Conservation (phyloP, 53 echinoderm and acorn worm genomes). For the Hippasteria phrygiana region DNA sequence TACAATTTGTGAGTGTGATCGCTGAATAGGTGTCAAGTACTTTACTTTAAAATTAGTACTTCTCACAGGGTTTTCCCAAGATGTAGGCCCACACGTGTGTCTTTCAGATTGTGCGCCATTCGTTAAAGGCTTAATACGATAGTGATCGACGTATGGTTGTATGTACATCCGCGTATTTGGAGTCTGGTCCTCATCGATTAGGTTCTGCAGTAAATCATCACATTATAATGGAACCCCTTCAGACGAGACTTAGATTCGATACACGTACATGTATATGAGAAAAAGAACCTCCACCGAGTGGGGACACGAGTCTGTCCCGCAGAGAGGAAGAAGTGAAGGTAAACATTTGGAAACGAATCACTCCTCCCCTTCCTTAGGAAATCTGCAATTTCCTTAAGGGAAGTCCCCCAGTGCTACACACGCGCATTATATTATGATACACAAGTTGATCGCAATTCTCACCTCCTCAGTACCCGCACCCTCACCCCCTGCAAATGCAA, state of each 20-base stretch:
- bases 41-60: too few species aligned
- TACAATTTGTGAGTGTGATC: too few species aligned
- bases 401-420: conserved; percentile 7
- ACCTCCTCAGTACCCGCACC: not conserved
- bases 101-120: too few species aligned
- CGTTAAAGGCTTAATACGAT: too few species aligned
- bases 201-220: not conserved
- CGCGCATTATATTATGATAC: not conserved
- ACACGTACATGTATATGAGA: too few species aligned
- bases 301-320: not conserved
- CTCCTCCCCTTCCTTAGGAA: conserved; percentile 29
- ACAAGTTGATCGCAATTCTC: not conserved
- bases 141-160: not conserved
- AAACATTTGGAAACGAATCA: not conserved
- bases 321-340: not conserved
- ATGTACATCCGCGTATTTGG: not conserved
- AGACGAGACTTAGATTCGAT: not conserved
- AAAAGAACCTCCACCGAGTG: too few species aligned
- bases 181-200: not conserved
- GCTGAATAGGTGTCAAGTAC: too few species aligned
- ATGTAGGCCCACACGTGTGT: too few species aligned
- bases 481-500: not conserved
- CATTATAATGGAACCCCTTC: not conserved
- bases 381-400: conserved; percentile 15
- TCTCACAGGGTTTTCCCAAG: too few species aligned